Evolutionary conservation across 2,797 vertebrate species (phyloP), one percentile per base, ranked within the genome.

Genomic region (Onychomys arenicola): DNA sequence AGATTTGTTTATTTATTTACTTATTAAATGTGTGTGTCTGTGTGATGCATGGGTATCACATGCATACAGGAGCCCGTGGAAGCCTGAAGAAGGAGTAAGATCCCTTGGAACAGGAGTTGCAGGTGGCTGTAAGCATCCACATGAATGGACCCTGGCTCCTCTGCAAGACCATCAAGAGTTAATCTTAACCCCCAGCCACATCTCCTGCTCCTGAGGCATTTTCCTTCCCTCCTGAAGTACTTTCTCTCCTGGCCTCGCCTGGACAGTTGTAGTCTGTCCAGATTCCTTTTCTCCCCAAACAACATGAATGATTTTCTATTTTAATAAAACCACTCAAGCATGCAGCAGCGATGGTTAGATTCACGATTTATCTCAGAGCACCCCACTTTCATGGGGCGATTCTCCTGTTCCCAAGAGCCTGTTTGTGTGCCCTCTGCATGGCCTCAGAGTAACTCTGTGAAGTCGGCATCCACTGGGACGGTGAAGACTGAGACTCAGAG

Each of bases 391-490:
- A 27, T 84, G 49, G 87, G 90, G 69, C 59, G 27, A 25, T 61
- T 43, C 32, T 80, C 81, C 8, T 77, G 95, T 89, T n/a, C 80
- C 73, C 80, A 49, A 89, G n/a, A 57, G n/a, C 11, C 34, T 89
- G n/a, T 67, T 52, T 94, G 85, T 77, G 19, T 73, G 32, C 6
- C 25, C 32, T 65, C 92, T 83, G 63, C 3, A 49, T 65, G 57
- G 86, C 93, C 89, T 91, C 80, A 81, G 69, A 90, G 80, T 77
- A 81, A 88, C 90, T 85, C 40, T 37, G 14, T 77, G 87, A 77
- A 73, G 34, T 55, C 59, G 2, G 21, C 55, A 59, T 71, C 77
- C 12, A 87, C 19, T 49, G 59, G 55, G 49, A 46, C 81, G 52
- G 11, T 16, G 19, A 83, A 97, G 96, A 67, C 57, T 6, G 49